Evolutionary conservation across 2,113 vertebrate genomes (phyloP), one percentile per base, ranked within the genome.

Genomic region (Bos javanicus): DNA sequence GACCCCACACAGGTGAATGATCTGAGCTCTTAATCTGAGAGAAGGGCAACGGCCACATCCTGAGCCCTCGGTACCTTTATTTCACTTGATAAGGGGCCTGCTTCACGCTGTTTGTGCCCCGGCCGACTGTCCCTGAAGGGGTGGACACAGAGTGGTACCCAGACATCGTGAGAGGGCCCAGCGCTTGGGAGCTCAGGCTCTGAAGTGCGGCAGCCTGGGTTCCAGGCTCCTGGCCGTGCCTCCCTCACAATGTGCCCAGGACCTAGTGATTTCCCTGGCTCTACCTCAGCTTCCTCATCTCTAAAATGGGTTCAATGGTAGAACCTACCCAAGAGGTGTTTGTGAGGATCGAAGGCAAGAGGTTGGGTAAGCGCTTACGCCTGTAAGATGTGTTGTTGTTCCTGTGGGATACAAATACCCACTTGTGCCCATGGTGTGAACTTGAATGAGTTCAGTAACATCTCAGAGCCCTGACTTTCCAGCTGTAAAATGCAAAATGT

Each of bases 41-140:
- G 28, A 25, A 52, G 12, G n/a, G 16, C 28, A 16, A 30, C 2
- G 9, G 11, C 30, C 30, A 2, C 11, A 9, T 8, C 2, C 14
- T 0, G 5, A 50, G 26, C 12, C 3, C n/a, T 57, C 1, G 13
- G 13, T 1, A 10, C 39, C 14, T 87, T n/a, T 1, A 5, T 62
- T 36, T 36, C 28, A 15, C 4, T 28, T 52, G 89, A 15, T 19
- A 15, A 57, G 25, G 48, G 16, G 6, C 3, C 25, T 16, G 21
- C 54, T n/a, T 21, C 0, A 0, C 28, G 13, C 4, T 7, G 0
- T 17, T 3, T 46, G 36, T 17, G 48, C 5, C 1, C 28, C 56
- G 52, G 62, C 57, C 52, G 6, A 3, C 28, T 36, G 90, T 8
- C 16, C 16, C 43, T 1, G 19, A 28, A 12, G 12, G 28, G 48